Base-by-base conservation (phyloP, 1,140 invertebrate genomes). In the Drosophila ironensis region DNA sequence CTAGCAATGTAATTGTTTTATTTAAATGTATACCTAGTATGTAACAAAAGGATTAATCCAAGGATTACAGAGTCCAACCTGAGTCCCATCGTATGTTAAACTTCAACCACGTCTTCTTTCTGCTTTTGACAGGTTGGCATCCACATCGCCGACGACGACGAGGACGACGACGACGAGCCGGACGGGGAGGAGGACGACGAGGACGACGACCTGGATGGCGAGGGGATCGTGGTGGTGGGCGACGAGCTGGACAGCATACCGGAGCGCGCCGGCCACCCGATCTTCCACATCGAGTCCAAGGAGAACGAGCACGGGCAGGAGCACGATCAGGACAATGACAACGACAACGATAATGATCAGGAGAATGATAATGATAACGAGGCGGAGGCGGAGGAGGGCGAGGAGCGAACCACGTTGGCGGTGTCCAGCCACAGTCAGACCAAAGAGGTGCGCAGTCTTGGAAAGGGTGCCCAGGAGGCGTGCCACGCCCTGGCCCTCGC, bases 381-480 rank as follows among this genome's bases (percentile, higher is more conserved):
- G n/a, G n/a, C n/a, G n/a, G n/a, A n/a, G n/a, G n/a, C n/a, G n/a
- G n/a, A n/a, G n/a, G 30, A 33, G 4, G 14, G n/a, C 9, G 68
- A 87, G 2, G n/a, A 16, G 30, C 61, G 67, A 22, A 72, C 84
- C 38, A 90, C 45, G 50, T 92, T 14, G 92, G 93, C 52, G 92
- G 93, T 63, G 92, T 56, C 57, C 77, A 71, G 59, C 33, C 70
- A 93, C 54, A 93, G 92, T 86, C 90, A 94, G 70, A 91, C 93
- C 60, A 75, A 94, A 94, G 89, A 92, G 72, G 91, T 91, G 12
- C 93, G 52, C 30, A 54, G 63, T 44, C 56, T 41, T 16, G 60
- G 38, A 52, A 69, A 56, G 16, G 22, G 27, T 17, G 47, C 57
- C 9, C 11, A 25, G 19, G 53, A 86, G 92, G 28, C 54, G 40